Conservation (phyloP, 2,888 invertebrate genomes). For the Crepidodera aurea region DNA sequence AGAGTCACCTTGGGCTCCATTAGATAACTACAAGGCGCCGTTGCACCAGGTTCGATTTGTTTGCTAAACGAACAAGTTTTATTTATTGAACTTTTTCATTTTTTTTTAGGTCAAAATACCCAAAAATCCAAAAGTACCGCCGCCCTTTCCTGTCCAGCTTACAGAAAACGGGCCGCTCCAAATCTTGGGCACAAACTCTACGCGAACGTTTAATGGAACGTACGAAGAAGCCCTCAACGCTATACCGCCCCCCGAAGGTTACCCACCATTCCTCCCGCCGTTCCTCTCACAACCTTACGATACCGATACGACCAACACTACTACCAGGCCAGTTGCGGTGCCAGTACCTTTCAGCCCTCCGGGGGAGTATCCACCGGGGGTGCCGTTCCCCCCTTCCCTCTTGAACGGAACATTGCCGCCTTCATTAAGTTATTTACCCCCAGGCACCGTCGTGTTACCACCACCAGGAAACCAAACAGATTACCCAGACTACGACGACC, state of each 20-base stretch:
- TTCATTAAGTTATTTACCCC: conserved; percentile 67
- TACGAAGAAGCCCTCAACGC: conserved; percentile 61
- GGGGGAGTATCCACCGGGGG: conserved; percentile 58
- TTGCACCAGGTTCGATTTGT: conserved; percentile 71
- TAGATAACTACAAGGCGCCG: conserved; percentile 85
- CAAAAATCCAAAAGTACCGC: conserved; percentile 82
- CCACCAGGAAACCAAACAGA: conserved; percentile 66
- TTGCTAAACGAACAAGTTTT: no score
- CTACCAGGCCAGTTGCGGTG: conserved; percentile 72
- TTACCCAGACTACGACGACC: conserved; percentile 88
- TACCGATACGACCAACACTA: conserved; percentile 72
- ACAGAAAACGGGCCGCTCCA: conserved; percentile 85
- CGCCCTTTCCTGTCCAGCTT: conserved; percentile 93
- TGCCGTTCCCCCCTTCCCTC: conserved; percentile 66
- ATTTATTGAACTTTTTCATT: no score
- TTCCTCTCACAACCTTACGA: conserved; percentile 65
- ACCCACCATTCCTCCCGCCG: conserved; percentile 42
- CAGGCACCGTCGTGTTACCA: conserved; percentile 68
- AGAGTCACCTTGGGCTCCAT: conserved; percentile 74
- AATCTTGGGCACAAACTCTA: conserved; percentile 83
- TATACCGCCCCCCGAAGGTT: conserved; percentile 57
- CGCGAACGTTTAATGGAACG: conserved; percentile 75
- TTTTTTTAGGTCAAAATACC: conserved; percentile 75
- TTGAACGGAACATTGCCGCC: conserved; percentile 59
- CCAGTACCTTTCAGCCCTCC: conserved; percentile 69